phyloP scores from a whole-genome alignment of 2,113 vertebrate genomes.

The Morone chrysops region DNA sequence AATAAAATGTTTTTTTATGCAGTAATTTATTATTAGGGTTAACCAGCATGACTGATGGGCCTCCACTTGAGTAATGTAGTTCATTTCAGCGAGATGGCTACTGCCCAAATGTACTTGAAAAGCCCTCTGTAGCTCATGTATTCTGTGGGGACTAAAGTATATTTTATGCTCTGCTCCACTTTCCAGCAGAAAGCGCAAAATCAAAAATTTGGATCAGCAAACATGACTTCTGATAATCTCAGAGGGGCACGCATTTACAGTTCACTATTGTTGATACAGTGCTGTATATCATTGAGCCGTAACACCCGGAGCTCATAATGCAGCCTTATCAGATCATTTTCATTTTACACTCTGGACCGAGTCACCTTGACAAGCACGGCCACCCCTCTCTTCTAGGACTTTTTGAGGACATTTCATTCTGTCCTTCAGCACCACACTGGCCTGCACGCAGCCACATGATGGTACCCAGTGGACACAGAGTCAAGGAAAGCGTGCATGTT shows the following conservation, averaged over 20 bases:
- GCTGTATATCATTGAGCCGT: neutral
- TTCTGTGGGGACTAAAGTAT: conserved; percentile 42
- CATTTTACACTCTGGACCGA: conserved; percentile 8
- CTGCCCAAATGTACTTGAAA: conserved; percentile 55
- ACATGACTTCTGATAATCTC: conserved; percentile 40
- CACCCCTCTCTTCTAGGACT: conserved; percentile 58
- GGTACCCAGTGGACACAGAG: conserved; percentile 33
- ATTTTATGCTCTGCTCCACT: conserved; percentile 62
- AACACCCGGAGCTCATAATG: conserved; percentile 3
- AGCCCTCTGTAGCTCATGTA: conserved; percentile 40
- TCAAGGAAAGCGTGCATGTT: conserved; percentile 7
- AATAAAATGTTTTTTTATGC: neutral
- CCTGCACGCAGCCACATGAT: conserved; percentile 69
- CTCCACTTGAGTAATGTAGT: neutral
- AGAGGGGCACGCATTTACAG: conserved; percentile 14
- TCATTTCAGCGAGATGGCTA: conserved; percentile 31
- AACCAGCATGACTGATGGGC: neutral
- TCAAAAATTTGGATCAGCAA: conserved; percentile 48
- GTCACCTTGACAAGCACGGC: conserved; percentile 89
- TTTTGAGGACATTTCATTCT: conserved; percentile 51
- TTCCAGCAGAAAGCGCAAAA: conserved; percentile 34
- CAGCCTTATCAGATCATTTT: conserved; percentile 26
- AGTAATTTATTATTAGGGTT: neutral
- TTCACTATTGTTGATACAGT: conserved; percentile 32
- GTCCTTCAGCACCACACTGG: conserved; percentile 85